Evolutionary conservation across 1,140 invertebrate genomes (phyloP), one percentile per base, ranked within the genome.

Genomic region (Lasioglossum albipes): DNA sequence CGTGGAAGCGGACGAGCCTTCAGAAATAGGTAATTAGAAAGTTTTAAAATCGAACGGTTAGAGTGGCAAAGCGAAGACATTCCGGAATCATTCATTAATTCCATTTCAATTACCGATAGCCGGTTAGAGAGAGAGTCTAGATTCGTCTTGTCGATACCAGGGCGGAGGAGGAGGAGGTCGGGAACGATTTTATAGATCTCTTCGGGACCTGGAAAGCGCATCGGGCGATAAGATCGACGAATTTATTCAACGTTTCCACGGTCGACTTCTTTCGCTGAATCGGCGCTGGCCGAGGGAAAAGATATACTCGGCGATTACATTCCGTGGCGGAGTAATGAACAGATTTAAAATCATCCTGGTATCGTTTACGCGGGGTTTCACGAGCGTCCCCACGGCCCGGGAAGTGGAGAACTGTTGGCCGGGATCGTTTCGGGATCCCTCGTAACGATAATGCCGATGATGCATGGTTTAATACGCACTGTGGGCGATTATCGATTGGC

Each of bases 401-500:
- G 59, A 62, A 22, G 20, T 61, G 73, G 57, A 41, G 36, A 49
- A 74, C 73, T 22, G 82, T n/a, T 22, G 68, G 52, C 69, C 59
- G 59, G 59, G 79, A 76, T 76, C 74, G 74, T 82, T 70, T 78
- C 65, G 74, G 84, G 62, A 82, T 84, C 82, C 66, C 67, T 66
- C 36, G 75, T 80, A 84, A 87, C 79, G 73, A 87, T 87, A 87
- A 87, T 83, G 64, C 68, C 81, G 74, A 84, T 77, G 82, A 88
- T 83, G 83, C 75, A 79, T 82, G 77, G 83, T 72, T 88, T 88
- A 84, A 88, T 84, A 76, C 57, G 59, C 59, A 68, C 76, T 71
- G 81, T 79, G 82, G 82, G 73, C 86, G 87, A 91, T 91, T 90
- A 91, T 87, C 90, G 84, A 91, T 91, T 90, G 86, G 89, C 67